These are phyloP conservation scores for Crossaster papposus DNA, from an alignment of 53 echinoderm and acorn worm genomes.

Conservation along the genomic window DNA sequence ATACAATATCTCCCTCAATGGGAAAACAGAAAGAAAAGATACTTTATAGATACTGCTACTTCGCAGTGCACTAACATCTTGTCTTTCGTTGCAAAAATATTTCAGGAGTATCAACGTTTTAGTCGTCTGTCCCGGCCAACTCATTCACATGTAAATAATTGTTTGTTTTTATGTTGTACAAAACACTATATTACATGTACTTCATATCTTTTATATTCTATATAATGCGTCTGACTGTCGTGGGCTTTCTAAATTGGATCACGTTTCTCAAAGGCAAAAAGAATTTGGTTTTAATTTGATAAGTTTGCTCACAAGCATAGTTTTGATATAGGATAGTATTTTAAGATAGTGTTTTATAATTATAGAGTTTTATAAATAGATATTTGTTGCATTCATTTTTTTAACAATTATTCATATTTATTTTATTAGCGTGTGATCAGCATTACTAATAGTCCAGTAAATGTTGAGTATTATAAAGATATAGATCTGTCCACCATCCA, in stretches of 20 bases:
- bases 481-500: no score
- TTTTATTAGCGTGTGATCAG: no score
- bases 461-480: no score
- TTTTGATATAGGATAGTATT: no score
- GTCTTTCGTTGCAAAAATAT: not conserved
- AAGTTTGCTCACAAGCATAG: not conserved
- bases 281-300: not conserved
- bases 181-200: slow-evolving; percentile 62
- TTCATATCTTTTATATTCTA: slow-evolving; percentile 59
- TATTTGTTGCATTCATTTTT: not conserved
- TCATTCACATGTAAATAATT: slow-evolving; percentile 45
- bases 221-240: not conserved
- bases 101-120: no score
- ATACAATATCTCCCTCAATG: no score
- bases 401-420: not conserved
- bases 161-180: slow-evolving; percentile 60
- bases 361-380: not conserved
- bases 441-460: no score
- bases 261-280: not conserved
- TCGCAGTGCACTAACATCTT: not conserved
- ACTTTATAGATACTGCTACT: no score
- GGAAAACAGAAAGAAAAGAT: no score
- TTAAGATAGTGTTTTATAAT: not conserved
- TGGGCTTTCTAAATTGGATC: slow-evolving; percentile 47
- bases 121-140: not conserved